A percentile compares a stretch with the other conserved stretches of the same genome.
Evolutionary conservation across 2,797 vertebrate genomes (phyloP).

Genomic region (Pygocentrus nattereri): DNA sequence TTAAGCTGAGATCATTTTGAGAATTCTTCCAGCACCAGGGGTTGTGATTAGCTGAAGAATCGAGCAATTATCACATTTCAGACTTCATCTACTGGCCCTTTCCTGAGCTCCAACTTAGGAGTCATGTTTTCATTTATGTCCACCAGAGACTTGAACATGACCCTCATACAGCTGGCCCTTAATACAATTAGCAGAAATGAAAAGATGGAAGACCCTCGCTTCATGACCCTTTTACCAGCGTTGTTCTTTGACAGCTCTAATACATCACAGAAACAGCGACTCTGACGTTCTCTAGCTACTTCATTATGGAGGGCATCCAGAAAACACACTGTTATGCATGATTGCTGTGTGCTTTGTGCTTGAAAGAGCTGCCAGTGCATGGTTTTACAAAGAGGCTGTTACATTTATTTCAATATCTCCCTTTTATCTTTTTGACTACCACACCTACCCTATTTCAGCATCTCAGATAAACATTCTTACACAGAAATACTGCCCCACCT

Average conservation of each 20-base stretch:
- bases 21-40: background rate
- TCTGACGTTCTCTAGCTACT: constrained; percentile 26
- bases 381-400: background rate
- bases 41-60: constrained; percentile 32
- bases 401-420: constrained; percentile 6
- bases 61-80: constrained; percentile 24
- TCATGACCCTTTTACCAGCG: constrained; percentile 7
- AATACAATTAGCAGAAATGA: constrained; percentile 34
- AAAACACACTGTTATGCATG: constrained; percentile 1
- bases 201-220: constrained; percentile 29
- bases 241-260: constrained; percentile 42
- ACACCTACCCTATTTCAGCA: background rate
- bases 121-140: constrained; percentile 30
- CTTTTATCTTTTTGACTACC: constrained; percentile 3
- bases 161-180: background rate
- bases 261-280: constrained; percentile 38
- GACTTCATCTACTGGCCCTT: constrained; percentile 14
- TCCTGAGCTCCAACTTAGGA: background rate
- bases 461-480: background rate
- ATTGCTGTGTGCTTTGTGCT: constrained; percentile 20
- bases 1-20: background rate
- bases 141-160: constrained; percentile 12
- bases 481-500: background rate
- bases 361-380: background rate
- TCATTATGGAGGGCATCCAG: constrained; percentile 32